Percentiles rank a stretch among this genome's conserved stretches.
Conservation (phyloP, 2,888 invertebrate species). For the Adelognathus sp. region DNA sequence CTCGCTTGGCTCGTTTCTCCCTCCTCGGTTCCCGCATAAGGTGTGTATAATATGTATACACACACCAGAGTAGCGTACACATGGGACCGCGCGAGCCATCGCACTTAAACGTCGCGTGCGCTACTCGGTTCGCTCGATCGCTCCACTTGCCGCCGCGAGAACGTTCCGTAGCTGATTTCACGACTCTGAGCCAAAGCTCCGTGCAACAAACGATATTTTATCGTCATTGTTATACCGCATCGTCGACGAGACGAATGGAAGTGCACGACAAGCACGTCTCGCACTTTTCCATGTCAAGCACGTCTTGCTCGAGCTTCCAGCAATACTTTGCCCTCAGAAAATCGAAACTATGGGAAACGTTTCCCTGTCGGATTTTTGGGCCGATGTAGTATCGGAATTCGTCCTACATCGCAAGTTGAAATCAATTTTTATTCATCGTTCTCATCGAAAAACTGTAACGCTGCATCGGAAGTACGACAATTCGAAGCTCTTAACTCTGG, state of each 20-base stretch:
- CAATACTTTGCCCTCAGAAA: background rate
- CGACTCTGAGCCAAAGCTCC: slow-evolving; percentile 11
- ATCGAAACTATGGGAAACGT: background rate
- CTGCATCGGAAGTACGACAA: too few relatives aligned
- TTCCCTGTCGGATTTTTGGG: too few relatives aligned
- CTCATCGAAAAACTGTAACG: too few relatives aligned
- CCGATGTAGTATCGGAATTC: too few relatives aligned
- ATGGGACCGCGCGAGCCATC: background rate
- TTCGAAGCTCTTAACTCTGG: too few relatives aligned
- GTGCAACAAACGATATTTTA: slow-evolving; percentile 6
- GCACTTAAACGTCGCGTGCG: slow-evolving; percentile 23
- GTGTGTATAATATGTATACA: too few relatives aligned
- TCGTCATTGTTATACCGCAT: background rate
- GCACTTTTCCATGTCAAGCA: slow-evolving; percentile 16
- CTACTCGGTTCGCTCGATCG: slow-evolving; percentile 15
- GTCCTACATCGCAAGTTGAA: too few relatives aligned
- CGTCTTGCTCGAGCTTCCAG: background rate
- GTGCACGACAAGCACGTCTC: background rate
- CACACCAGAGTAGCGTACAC: background rate
- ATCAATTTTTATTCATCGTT: too few relatives aligned
- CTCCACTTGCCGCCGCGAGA: background rate
- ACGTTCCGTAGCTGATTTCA: slow-evolving; percentile 2
- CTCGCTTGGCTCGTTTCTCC: slow-evolving; percentile 17
- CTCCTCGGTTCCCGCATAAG: background rate
- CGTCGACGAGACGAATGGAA: background rate